Conservation (phyloP, 2,797 vertebrate genomes). For the Phoxinus dragarum region DNA sequence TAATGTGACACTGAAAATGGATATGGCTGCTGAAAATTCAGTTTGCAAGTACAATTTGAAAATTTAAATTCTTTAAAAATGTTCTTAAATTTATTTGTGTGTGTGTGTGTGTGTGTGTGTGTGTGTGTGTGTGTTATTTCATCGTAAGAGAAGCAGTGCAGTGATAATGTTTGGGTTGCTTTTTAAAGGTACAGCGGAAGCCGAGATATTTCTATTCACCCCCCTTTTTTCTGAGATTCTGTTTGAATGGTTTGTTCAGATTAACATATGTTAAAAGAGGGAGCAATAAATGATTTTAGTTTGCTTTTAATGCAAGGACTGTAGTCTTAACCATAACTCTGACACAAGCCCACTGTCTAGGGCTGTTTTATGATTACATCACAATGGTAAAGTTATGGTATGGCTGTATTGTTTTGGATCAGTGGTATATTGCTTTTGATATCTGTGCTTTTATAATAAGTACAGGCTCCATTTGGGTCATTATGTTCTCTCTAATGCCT, state of each 20-base stretch:
- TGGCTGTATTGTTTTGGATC: slow-evolving; percentile 46
- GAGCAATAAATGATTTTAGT: slow-evolving; percentile 39
- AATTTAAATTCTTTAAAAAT: too few relatives aligned
- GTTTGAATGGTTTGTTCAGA: slow-evolving; percentile 45
- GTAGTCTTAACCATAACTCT: slow-evolving; percentile 50
- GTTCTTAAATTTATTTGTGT: too few relatives aligned
- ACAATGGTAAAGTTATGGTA: slow-evolving; percentile 59
- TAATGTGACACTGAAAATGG: not conserved
- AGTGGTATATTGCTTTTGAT: slow-evolving; percentile 61
- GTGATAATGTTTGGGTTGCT: not conserved
- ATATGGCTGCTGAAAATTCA: too few relatives aligned
- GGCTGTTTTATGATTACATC: slow-evolving; percentile 58
- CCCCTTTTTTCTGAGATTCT: slow-evolving; percentile 18
- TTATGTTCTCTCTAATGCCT: slow-evolving; percentile 76
- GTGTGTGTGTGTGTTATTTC: not conserved
- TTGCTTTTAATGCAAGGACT: slow-evolving; percentile 36
- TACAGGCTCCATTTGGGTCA: slow-evolving; percentile 75
- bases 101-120: too few relatives aligned
- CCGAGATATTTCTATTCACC: not conserved
- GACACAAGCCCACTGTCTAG: slow-evolving; percentile 37
- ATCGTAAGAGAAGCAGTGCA: not conserved
- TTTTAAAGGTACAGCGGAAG: not conserved
- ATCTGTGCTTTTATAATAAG: slow-evolving; percentile 63
- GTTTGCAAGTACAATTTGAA: too few relatives aligned
- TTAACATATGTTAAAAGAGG: slow-evolving; percentile 37